Conservation (phyloP, 2,113 vertebrate species). For the Tamias sibiricus region DNA sequence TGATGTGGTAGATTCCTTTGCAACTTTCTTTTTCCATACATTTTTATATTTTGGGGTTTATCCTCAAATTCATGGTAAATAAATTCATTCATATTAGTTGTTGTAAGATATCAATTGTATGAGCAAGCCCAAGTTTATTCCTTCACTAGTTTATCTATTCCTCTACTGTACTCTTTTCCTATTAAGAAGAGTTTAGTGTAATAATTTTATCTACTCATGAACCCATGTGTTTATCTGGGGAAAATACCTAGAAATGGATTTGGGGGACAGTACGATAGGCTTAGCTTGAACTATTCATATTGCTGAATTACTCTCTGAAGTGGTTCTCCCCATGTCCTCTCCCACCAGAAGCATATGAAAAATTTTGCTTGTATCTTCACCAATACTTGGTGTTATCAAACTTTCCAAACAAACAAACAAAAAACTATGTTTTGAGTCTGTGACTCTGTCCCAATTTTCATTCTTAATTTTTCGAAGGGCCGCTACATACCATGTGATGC, state of each 20-base stretch:
- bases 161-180: neutral
- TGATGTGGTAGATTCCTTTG: neutral
- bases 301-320: neutral
- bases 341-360: neutral
- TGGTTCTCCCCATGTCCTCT: neutral
- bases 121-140: neutral
- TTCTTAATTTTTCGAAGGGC: neutral
- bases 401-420: neutral
- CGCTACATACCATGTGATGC: too few species aligned
- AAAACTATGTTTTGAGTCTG: too few species aligned
- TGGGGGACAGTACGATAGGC: neutral
- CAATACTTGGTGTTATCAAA: neutral
- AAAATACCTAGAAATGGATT: neutral
- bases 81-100: neutral
- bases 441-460: neutral
- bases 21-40: neutral
- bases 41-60: neutral
- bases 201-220: neutral
- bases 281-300: neutral
- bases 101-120: neutral
- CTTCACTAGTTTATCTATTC: neutral
- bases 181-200: neutral
- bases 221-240: neutral
- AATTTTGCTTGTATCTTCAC: neutral
- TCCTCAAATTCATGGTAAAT: neutral